A percentile compares a stretch with the other conserved stretches of the same genome.
Evolutionary conservation across 2,888 invertebrate species (phyloP).

Genomic region (Nebria salina): DNA sequence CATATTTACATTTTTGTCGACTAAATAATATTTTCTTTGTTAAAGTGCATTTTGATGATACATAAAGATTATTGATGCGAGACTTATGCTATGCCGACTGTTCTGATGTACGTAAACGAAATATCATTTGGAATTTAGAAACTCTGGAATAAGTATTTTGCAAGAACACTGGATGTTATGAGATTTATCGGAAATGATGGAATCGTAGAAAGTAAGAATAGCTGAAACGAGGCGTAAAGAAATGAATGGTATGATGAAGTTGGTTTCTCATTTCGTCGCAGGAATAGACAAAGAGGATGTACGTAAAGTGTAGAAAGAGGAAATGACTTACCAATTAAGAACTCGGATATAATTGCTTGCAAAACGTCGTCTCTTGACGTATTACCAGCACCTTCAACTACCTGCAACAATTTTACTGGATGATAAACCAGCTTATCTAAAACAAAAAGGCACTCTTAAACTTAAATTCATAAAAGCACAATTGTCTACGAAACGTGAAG

Average conservation of each 20-base stretch:
- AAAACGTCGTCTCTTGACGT: conserved; percentile 11
- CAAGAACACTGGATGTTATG: background rate
- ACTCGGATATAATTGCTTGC: conserved; percentile 24
- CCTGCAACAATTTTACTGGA: background rate
- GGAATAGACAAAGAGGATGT: background rate
- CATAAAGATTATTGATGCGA: too few relatives aligned
- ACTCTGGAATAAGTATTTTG: background rate
- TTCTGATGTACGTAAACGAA: background rate
- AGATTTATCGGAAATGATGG: conserved; percentile 2
- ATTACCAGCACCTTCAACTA: background rate
- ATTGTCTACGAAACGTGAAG: too few relatives aligned
- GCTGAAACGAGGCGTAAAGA: background rate
- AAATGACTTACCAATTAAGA: conserved; percentile 32
- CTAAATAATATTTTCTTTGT: too few relatives aligned
- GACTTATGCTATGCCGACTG: too few relatives aligned
- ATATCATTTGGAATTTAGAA: background rate
- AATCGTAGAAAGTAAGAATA: background rate
- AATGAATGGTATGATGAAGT: background rate
- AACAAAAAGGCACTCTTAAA: background rate
- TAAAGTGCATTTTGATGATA: too few relatives aligned
- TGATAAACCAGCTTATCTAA: conserved; percentile 4
- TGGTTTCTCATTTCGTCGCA: background rate
- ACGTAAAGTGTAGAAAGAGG: conserved; percentile 2
- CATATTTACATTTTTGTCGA: background rate
- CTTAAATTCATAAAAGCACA: background rate